Conservation (phyloP, 2,888 invertebrate species). For the Germaria angustata region DNA sequence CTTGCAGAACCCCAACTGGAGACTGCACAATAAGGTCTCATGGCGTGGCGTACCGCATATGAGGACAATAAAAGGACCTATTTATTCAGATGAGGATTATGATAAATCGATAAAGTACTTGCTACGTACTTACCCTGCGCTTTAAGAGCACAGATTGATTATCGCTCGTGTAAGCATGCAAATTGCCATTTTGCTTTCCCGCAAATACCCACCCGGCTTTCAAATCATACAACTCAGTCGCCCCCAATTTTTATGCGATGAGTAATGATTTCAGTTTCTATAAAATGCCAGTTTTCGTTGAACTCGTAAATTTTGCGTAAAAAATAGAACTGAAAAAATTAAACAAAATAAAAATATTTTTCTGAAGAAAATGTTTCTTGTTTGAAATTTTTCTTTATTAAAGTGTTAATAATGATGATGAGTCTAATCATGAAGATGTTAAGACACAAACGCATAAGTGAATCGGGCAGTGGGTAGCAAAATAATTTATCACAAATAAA, state of each 20-base stretch:
- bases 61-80: too few species aligned
- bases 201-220: too few species aligned
- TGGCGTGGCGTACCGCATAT: too few species aligned
- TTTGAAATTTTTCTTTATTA: not conserved
- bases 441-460: not conserved
- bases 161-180: too few species aligned
- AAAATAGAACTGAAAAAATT: not conserved
- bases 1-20: too few species aligned
- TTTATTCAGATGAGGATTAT: too few species aligned
- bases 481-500: not conserved
- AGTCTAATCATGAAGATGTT: not conserved
- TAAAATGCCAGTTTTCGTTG: slow-evolving; percentile 13
- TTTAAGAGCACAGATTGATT: too few species aligned
- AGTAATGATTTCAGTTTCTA: slow-evolving; percentile 21
- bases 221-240: slow-evolving; percentile 53
- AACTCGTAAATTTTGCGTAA: slow-evolving; percentile 25
- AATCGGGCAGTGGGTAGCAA: not conserved
- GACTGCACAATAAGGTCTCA: too few species aligned
- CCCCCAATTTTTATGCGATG: slow-evolving; percentile 62
- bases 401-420: slow-evolving; percentile 18
- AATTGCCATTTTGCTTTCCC: too few species aligned
- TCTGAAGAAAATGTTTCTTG: not conserved
- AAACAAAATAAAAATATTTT: slow-evolving; percentile 4
- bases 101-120: too few species aligned
- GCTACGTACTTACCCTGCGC: too few species aligned